Percentiles rank a stretch among this genome's conserved stretches.
Conservation (phyloP, 2,888 invertebrate species). For the Alloscopus bannaensis region DNA sequence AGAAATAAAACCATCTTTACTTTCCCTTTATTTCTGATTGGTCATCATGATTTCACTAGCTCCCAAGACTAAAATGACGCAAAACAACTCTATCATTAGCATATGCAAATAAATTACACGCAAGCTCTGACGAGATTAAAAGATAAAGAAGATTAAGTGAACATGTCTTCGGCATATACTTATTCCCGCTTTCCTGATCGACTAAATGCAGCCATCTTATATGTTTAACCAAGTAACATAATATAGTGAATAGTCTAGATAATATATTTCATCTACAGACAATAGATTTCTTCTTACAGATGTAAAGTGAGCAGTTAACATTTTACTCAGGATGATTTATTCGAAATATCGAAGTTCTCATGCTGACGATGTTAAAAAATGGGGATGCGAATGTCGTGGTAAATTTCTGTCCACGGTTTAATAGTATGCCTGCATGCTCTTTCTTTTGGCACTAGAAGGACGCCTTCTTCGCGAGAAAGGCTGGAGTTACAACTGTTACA, state of each 20-base stretch:
- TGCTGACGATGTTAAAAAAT: not conserved
- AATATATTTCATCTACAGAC: constrained; percentile 8
- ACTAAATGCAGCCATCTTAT: too few relatives aligned
- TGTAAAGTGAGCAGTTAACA: constrained; percentile 29
- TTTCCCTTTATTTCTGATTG: too few relatives aligned
- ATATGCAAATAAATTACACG: too few relatives aligned
- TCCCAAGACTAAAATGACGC: too few relatives aligned
- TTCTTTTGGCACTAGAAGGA: constrained; percentile 13
- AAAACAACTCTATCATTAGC: too few relatives aligned
- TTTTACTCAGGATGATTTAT: constrained; percentile 29
- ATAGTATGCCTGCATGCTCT: not conserved
- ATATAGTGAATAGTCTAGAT: too few relatives aligned
- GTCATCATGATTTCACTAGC: too few relatives aligned
- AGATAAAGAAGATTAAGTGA: too few relatives aligned
- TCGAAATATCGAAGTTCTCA: constrained; percentile 28
- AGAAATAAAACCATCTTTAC: too few relatives aligned
- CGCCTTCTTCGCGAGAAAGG: not conserved
- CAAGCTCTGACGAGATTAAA: too few relatives aligned
- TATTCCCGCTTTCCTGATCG: too few relatives aligned
- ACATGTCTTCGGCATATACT: not conserved
- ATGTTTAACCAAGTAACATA: too few relatives aligned
- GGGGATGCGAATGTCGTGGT: constrained; percentile 8
- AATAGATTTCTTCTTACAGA: not conserved
- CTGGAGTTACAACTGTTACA: constrained; percentile 1
- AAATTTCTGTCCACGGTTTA: not conserved